Conservation (phyloP, 2,888 invertebrate species). For the Tortricodes alternella region DNA sequence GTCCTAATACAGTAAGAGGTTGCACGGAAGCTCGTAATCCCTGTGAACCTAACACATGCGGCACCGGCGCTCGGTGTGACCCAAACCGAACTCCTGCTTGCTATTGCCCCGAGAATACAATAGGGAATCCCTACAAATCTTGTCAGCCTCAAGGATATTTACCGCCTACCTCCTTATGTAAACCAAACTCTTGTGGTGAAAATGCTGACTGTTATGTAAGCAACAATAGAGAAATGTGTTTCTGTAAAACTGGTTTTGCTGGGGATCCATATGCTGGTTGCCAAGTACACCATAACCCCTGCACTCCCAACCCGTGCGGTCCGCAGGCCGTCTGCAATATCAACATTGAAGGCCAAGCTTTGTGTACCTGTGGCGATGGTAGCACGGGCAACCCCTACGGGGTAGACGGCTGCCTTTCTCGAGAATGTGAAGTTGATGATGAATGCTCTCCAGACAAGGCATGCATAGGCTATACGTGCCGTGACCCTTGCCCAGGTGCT, state of each 20-base stretch:
- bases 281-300: conserved; percentile 86
- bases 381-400: conserved; percentile 90
- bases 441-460: conserved; percentile 89
- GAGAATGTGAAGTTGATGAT: conserved; percentile 90
- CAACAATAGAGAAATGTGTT: conserved; percentile 92
- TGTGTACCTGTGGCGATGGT: conserved; percentile 89
- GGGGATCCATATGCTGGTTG: conserved; percentile 93
- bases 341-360: conserved; percentile 85
- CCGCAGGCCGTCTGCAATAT: conserved; percentile 88
- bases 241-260: conserved; percentile 88
- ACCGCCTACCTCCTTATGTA: conserved; percentile 85
- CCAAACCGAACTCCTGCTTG: conserved; percentile 90
- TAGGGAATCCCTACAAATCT: conserved; percentile 92
- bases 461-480: conserved; percentile 91
- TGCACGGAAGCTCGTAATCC: conserved; percentile 90
- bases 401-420: conserved; percentile 87
- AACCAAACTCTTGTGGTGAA: conserved; percentile 91
- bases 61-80: conserved; percentile 90
- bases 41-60: conserved; percentile 92
- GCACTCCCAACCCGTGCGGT: conserved; percentile 91
- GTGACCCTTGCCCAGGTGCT: conserved; percentile 91
- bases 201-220: conserved; percentile 93
- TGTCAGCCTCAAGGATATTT: conserved; percentile 84
- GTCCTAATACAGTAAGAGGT: conserved; percentile 93
- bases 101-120: conserved; percentile 91